phyloP scores from a whole-genome alignment of 2,797 vertebrate species.

The Spinus olivaceus region DNA sequence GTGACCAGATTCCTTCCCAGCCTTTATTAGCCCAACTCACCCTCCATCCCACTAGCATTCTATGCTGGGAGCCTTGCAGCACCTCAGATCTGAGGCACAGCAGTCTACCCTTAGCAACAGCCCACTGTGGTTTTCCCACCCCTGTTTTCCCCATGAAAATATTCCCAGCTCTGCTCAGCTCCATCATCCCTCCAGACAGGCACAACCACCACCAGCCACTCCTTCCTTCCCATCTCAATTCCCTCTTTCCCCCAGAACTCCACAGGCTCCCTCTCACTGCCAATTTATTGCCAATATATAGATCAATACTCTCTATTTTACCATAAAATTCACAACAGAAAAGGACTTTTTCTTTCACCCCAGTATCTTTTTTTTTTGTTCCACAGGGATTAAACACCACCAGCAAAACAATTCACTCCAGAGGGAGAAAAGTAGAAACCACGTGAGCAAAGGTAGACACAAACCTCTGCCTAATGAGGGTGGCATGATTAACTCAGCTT shows the following conservation, averaged over 20 bases:
- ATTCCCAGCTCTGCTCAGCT: background rate
- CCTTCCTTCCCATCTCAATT: background rate
- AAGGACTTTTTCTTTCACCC: background rate
- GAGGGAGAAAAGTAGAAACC: background rate
- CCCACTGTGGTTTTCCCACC: background rate
- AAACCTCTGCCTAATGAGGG: slow-evolving; percentile 24
- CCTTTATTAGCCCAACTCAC: background rate
- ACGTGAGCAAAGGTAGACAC: background rate
- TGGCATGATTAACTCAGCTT: slow-evolving; percentile 4
- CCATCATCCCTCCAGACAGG: background rate
- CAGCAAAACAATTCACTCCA: background rate
- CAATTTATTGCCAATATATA: background rate
- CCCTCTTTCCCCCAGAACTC: background rate
- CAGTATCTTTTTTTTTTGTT: background rate
- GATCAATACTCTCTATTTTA: background rate
- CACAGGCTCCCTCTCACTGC: background rate
- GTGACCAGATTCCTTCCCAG: background rate
- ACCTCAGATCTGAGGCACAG: background rate
- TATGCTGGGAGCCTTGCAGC: background rate
- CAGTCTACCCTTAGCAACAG: background rate
- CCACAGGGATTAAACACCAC: background rate
- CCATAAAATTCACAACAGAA: background rate
- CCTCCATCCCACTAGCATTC: background rate
- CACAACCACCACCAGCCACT: background rate
- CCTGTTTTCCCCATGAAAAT: background rate